Evolutionary conservation across 2,113 vertebrate genomes (phyloP).

Genomic region (Henicopernis longicauda): DNA sequence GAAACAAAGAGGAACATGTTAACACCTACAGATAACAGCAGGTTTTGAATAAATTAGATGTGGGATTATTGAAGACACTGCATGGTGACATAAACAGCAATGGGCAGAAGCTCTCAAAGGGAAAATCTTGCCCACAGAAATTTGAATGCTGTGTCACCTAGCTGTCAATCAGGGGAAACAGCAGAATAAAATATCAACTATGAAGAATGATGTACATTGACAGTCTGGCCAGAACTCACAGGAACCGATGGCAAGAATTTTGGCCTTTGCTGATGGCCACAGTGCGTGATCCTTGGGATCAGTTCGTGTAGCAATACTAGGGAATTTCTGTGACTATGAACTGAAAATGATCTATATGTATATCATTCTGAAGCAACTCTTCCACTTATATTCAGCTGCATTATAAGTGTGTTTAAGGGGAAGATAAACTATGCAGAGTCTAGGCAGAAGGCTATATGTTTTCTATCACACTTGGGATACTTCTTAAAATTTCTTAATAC

Average conservation of each 20-base stretch:
- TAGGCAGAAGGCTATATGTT: neutral
- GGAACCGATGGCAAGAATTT: neutral
- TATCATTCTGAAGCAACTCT: neutral
- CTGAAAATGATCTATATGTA: neutral
- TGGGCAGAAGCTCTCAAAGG: neutral
- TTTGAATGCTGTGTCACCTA: neutral
- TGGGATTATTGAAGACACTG: neutral
- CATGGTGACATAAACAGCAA: neutral
- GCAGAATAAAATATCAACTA: neutral
- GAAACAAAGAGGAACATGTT: neutral
- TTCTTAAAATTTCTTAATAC: neutral
- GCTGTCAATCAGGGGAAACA: neutral
- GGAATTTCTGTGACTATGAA: neutral
- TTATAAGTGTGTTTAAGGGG: neutral
- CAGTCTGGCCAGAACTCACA: neutral
- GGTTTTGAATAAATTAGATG: neutral
- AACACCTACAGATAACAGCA: neutral
- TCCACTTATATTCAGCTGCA: neutral
- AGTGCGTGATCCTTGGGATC: accelerated
- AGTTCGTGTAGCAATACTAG: neutral
- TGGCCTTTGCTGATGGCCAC: neutral
- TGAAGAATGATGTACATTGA: neutral
- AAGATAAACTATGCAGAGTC: neutral
- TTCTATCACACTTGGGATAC: neutral
- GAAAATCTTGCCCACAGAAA: neutral